Percentiles rank a stretch among this genome's conserved stretches.
Conservation (phyloP, 2,888 invertebrate species). For the Gari tellinella region DNA sequence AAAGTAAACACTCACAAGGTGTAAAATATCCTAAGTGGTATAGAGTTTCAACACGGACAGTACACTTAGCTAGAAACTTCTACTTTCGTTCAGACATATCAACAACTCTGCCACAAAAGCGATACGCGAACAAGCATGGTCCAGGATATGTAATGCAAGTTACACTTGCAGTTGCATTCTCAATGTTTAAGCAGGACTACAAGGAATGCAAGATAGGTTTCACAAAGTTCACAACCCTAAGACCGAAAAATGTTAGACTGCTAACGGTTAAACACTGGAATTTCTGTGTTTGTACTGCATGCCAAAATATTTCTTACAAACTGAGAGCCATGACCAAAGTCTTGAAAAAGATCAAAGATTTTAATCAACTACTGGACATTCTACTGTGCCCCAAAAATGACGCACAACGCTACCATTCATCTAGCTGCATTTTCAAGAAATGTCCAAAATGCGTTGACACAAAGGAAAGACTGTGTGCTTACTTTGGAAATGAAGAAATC, state of each 20-base stretch:
- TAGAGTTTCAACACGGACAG: conserved; percentile 20
- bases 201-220: conserved; percentile 34
- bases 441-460: conserved; percentile 37
- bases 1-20: conserved; percentile 22
- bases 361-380: conserved; percentile 39
- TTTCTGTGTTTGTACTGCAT: conserved; percentile 41
- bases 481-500: conserved; percentile 15
- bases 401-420: conserved; percentile 29
- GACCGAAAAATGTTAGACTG: conserved; percentile 44
- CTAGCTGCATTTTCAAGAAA: conserved; percentile 31
- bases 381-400: conserved; percentile 34
- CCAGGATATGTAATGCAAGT: conserved; percentile 42
- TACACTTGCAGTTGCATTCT: conserved; percentile 25
- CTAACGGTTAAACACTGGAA: conserved; percentile 36
- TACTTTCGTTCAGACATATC: conserved; percentile 36
- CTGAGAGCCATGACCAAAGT: conserved; percentile 26
- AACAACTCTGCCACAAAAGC: conserved; percentile 37
- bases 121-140: conserved; percentile 48
- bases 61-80: conserved; percentile 20
- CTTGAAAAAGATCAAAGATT: conserved; percentile 23
- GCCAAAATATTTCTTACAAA: conserved; percentile 44
- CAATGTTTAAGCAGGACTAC: conserved; percentile 33
- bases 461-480: conserved; percentile 14
- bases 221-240: conserved; percentile 37
- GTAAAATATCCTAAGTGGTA: conserved; percentile 22